A percentile compares a stretch with the other conserved stretches of the same genome.
phyloP scores from a whole-genome alignment of 2,888 invertebrate species.

The Hyposoter didymator region DNA sequence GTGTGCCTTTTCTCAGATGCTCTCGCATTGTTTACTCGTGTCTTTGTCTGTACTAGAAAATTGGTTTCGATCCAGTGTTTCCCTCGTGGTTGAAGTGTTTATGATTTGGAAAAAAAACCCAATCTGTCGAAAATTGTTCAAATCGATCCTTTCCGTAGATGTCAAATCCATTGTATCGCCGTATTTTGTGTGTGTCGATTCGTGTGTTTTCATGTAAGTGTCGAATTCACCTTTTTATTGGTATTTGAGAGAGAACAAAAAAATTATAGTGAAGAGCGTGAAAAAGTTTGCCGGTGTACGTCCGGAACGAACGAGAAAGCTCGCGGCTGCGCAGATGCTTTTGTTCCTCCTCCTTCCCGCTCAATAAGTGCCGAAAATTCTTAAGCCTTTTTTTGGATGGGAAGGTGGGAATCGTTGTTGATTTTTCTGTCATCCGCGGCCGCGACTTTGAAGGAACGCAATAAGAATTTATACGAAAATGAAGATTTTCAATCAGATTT shows the following conservation, averaged over 20 bases:
- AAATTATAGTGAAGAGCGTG: constrained; percentile 34
- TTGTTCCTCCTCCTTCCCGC: constrained; percentile 8
- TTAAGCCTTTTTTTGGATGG: constrained; percentile 30
- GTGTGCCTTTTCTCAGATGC: constrained; percentile 66
- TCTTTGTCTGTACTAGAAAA: constrained; percentile 45
- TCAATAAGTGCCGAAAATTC: constrained; percentile 50
- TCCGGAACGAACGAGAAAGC: constrained; percentile 56
- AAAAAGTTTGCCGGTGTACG: constrained; percentile 60
- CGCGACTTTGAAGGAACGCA: constrained; percentile 36
- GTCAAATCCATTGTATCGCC: constrained; percentile 81
- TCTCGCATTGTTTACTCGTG: constrained; percentile 44
- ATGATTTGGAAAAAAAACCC: constrained; percentile 67
- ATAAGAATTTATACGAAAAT: constrained; percentile 25
- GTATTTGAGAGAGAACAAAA: constrained; percentile 41
- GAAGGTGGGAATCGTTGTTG: constrained; percentile 36
- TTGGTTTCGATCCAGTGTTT: constrained; percentile 23
- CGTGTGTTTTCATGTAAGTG: constrained; percentile 34
- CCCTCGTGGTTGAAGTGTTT: constrained; percentile 74
- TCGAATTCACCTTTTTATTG: constrained; percentile 49
- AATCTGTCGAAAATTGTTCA: constrained; percentile 70
- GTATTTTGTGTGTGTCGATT: constrained; percentile 70
- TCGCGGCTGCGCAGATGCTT: constrained; percentile 32
- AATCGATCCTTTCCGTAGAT: constrained; percentile 72
- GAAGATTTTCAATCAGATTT: constrained; percentile 48
- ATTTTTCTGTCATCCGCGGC: constrained; percentile 1